Base-by-base conservation (phyloP, 2,113 vertebrate genomes). In the Spheniscus mendiculus region DNA sequence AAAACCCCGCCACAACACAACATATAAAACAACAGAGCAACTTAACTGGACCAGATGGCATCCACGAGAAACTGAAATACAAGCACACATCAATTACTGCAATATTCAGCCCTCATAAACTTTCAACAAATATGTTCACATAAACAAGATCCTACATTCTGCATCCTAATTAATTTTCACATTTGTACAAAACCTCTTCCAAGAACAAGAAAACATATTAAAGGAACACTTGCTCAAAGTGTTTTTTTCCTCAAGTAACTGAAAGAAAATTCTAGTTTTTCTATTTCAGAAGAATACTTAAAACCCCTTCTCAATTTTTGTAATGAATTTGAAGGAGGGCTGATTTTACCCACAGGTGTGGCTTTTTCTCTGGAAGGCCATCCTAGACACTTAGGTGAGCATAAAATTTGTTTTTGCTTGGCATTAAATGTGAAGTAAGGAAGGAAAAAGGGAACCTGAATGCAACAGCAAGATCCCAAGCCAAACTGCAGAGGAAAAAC, bases 111-210 rank as follows among this genome's bases (percentile, higher is more conserved):
- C 30, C 77, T 96, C 26, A 15, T 67, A 96, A 97, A 91, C 63
- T 83, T 91, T 94, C 94, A 97, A 94, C 77, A 97, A 96, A 96
- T 96, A 83, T 92, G 88, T 89, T 93, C 80, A 55, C 61, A 96
- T 88, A 87, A 97, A 95, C 71, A 83, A 78, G 56, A 90, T 84
- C 50, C 76, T 83, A 72, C 74, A 93, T 93, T 93, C 90, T 94
- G 42, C 65, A 93, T 91, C 62, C 89, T 94, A 89, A 96, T 93
- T 96, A 96, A 94, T 66, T 62, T 89, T 97, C 58, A 23, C 78
- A 88, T 96, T 97, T 79, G 80, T 95, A 92, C 69, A 82, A 78
- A 94, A 76, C 26, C 45, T 88, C 14, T 87, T 89, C 78, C 83
- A 94, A 70, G 45, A 94, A 40, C 42, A 50, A 63, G 56, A 66